Evolutionary conservation across 2,113 vertebrate genomes (phyloP).

Genomic region (Saccopteryx leptura): DNA sequence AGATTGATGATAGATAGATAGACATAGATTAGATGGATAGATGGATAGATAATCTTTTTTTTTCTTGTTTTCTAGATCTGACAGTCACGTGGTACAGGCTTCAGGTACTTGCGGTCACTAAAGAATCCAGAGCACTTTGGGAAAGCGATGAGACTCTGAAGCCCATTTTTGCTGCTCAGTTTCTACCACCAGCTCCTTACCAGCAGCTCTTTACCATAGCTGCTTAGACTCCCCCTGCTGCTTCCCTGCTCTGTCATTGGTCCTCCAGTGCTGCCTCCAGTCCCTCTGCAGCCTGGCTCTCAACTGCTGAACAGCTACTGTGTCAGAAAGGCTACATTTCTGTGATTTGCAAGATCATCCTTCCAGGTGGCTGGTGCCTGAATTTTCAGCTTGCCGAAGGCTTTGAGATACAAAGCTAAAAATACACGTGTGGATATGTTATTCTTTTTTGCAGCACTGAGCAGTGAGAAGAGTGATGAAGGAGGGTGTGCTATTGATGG

Average conservation of each 20-base stretch:
- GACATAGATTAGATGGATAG: no score
- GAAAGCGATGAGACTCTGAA: not conserved
- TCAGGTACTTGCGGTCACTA: not conserved
- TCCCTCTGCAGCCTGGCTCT: not conserved
- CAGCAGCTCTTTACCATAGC: not conserved
- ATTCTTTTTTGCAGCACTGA: slow-evolving; percentile 5
- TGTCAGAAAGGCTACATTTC: not conserved
- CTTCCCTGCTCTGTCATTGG: not conserved
- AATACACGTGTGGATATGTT: not conserved
- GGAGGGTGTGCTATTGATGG: not conserved
- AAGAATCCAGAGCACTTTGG: not conserved
- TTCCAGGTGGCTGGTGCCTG: slow-evolving; percentile 43
- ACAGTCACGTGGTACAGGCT: not conserved
- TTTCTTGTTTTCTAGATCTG: not conserved
- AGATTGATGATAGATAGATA: no score
- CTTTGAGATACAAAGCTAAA: slow-evolving; percentile 65
- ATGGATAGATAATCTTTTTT: no score
- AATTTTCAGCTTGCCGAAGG: slow-evolving; percentile 41
- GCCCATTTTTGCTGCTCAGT: not conserved
- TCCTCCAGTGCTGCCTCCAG: not conserved
- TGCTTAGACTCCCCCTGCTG: not conserved
- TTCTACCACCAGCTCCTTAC: not conserved
- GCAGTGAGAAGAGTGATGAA: not conserved
- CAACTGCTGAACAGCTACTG: not conserved
- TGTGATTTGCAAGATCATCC: not conserved